Base-by-base conservation (phyloP, 2,888 invertebrate genomes). In the Lymantria dispar region DNA sequence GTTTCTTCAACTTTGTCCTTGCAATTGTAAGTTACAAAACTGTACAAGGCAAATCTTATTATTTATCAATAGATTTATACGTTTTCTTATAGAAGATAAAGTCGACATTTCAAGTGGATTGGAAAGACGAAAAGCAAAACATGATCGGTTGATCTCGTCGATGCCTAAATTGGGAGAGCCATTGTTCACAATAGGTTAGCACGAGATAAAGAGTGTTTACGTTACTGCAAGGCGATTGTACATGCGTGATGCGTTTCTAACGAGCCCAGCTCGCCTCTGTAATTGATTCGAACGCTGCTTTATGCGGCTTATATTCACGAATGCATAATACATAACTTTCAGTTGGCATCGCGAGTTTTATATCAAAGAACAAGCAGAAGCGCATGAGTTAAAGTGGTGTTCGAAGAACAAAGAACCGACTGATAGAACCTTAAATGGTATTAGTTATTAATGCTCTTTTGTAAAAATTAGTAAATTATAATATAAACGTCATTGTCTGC, bases 181-280 rank as follows among this genome's bases (percentile, higher is more conserved):
- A 88, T 89, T 88, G 88, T 89, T 81, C 74, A 59, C 77, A 74
- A 76, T 80, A 79, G 80, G 78, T 85, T 85, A 85, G 85, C 87
- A 84, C 87, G 85, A 86, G 85, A 85, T 85, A 87, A 85, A 78
- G 77, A 76, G 76, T 83, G 87, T 83, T 85, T 83, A 79, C 83
- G 79, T 81, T 80, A 78, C 80, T 61, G 73, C 79, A 75, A 72
- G 70, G 68, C 87, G 85, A 89, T 88, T 89, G 86, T 83, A 87
- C 83, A 91, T 91, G 89, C 90, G 88, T 89, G 90, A 89, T 87
- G 90, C 91, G 90, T 90, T 88, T 89, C 90, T 88, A 90, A 90
- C 90, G 88, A 91, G 90, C 78, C 71, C 80, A 56, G 69, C 69
- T 77, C 74, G 84, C 79, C 78, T 76, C 83, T 69, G 78, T 87